Percentiles rank a stretch among this genome's conserved stretches.
Evolutionary conservation across 2,888 invertebrate species (phyloP).

Genomic region (Peribatodes rhomboidaria): DNA sequence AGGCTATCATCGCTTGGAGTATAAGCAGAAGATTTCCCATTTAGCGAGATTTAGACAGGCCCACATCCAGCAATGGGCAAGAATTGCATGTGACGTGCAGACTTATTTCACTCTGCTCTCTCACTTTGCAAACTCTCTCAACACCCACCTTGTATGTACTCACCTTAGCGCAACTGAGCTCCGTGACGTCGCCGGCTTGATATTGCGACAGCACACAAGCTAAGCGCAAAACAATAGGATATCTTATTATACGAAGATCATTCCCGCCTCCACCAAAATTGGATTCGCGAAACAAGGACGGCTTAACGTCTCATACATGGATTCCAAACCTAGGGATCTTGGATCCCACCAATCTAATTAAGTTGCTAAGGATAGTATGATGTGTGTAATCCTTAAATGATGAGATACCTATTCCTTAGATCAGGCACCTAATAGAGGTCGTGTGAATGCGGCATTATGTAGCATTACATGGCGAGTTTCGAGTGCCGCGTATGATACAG

Average conservation of each 20-base stretch:
- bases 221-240: slow-evolving; percentile 17
- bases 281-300: slow-evolving; percentile 26
- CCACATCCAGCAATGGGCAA: no score
- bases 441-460: slow-evolving; percentile 43
- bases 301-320: slow-evolving; percentile 28
- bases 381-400: slow-evolving; percentile 45
- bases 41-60: no score
- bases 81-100: no score
- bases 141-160: neutral
- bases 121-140: no score
- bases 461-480: slow-evolving; percentile 38
- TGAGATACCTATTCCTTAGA: slow-evolving; percentile 43
- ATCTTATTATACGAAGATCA: slow-evolving; percentile 29
- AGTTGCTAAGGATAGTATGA: slow-evolving; percentile 44
- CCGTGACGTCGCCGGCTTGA: neutral
- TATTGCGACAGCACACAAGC: slow-evolving; percentile 8
- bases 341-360: slow-evolving; percentile 42
- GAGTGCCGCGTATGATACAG: slow-evolving; percentile 26
- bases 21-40: no score
- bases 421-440: slow-evolving; percentile 43
- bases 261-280: slow-evolving; percentile 29
- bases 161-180: neutral
- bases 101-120: no score
- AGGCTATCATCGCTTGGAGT: no score
- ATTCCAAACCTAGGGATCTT: slow-evolving; percentile 34